Evolutionary conservation across 2,797 vertebrate species (phyloP).

Genomic region (Gambelia wislizenii): DNA sequence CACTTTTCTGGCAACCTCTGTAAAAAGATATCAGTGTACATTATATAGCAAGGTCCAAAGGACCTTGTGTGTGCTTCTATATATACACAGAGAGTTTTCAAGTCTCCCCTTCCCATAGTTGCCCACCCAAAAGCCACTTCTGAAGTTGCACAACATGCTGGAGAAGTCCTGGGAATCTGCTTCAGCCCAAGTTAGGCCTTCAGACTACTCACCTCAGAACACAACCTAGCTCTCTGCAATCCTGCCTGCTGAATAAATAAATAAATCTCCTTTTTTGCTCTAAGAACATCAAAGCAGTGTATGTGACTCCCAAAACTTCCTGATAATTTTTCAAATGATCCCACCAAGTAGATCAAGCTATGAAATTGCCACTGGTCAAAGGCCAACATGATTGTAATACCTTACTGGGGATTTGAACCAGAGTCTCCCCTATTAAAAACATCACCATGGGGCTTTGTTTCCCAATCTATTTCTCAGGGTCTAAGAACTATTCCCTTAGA

Average conservation of each 20-base stretch:
- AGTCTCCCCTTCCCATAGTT: not conserved
- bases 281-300: not conserved
- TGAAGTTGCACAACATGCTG: not conserved
- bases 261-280: not conserved
- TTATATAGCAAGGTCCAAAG: slow-evolving; percentile 40
- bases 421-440: not conserved
- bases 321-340: not conserved
- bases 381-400: not conserved
- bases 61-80: not conserved
- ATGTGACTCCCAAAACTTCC: not conserved
- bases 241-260: not conserved
- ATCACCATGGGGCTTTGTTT: not conserved
- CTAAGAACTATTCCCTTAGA: not conserved
- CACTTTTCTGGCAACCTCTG: slow-evolving; percentile 38
- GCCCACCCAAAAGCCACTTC: not conserved
- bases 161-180: not conserved
- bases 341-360: not conserved
- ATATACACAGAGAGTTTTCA: not conserved
- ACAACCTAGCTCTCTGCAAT: not conserved
- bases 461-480: not conserved
- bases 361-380: not conserved
- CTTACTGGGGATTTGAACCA: too few species aligned
- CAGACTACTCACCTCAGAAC: not conserved
- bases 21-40: slow-evolving; percentile 53
- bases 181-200: not conserved